Base-by-base conservation (phyloP, 92 coral and sea anemone species). In the Metridium senile region DNA sequence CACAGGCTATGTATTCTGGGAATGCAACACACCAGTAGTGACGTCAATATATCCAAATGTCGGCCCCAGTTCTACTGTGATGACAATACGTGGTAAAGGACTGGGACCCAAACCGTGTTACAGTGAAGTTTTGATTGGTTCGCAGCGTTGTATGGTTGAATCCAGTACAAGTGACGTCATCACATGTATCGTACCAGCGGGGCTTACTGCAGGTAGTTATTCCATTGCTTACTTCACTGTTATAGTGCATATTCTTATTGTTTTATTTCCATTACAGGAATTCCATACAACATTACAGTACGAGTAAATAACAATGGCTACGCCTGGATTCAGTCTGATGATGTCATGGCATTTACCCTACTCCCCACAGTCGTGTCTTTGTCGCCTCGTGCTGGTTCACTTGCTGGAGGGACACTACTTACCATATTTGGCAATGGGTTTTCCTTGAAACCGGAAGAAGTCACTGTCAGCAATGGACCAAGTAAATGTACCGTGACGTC, bases 11-110 rank as follows among this genome's bases (percentile, higher is more conserved):
- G 80, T 85, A 56, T 93, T 87, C 70, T 82, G 79, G 73, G 81
- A 83, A 49, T 93, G 98, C 70, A 86, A 87, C 32, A 93, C 98
- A 63, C 87, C 95, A 65, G 83, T 77, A 85, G 93, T 93, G 28
- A 87, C 84, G 66, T 81, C 89, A 17, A 69, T 93, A 18, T 46
- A 65, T 23, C 98, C 98, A n/a, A 84, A 82, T 32, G 79, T 66
- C 2, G 98, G 95, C 21, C 69, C 75, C 26, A 87, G 81, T 78
- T 83, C 87, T 49, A 86, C 87, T 1, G n/a, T 75, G 39, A 68
- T 93, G 43, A 82, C 85, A 27, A 78, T 93, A 74, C 81, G 45
- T n/a, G 98, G 98, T 33, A 68, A 62, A 33, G 94, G 98, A 18
- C 83, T 93, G 72, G 89, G 93, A 46, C 68, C 80, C 26, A 63